Base-by-base conservation (phyloP, 2,113 vertebrate genomes). In the Myodes glareolus region DNA sequence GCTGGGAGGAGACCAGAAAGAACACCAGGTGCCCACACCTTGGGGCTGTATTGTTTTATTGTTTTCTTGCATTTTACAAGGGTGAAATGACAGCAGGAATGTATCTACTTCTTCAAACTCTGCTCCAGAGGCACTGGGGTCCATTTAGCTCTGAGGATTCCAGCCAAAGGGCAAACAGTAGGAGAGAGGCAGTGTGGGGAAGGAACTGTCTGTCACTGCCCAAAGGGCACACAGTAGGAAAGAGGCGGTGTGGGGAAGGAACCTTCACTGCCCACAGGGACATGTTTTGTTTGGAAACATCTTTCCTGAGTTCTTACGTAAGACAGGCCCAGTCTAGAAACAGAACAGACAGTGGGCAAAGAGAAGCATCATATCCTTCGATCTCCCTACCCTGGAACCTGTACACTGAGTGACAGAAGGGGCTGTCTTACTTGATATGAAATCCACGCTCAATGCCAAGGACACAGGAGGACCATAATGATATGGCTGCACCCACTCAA, bases 21-120 rank as follows among this genome's bases (percentile, higher is more conserved):
- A 72, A 50, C 3, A 0, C 0, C 0, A 1, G 27, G 21, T 5
- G 33, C 47, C 72, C 7, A 3, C 19, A 1, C 29, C 68, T 45
- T 11, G 6, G 21, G 39, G 50, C 47, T 52, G 63, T 17, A 0
- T 73, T 27, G 19, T 45, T 39, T 67, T 70, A 47, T 7, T 47
- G 23, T 55, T 82, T 55, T 27, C 3, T 29, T 91, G 76, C 47
- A 25, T 70, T 94, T 85, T 85, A 88, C 39, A 73, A 87, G 81
- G 91, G 21, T 90, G 68, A 33, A 68, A 55, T 96, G 36, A 82
- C 58, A 94, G 86, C n/a, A 33, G n/a, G 42, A 17, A 8, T 39
- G 42, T 80, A 36, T 21, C 81, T 52, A 6, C 29, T 39, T 84
- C 55, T 52, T 31, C 87, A 19, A 9, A 77, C 45, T 70, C 90